A percentile compares a stretch with the other conserved stretches of the same genome.
These are phyloP conservation scores for Metellina segmentata DNA, from an alignment of 2,888 invertebrate genomes.

Conservation along the genomic window DNA sequence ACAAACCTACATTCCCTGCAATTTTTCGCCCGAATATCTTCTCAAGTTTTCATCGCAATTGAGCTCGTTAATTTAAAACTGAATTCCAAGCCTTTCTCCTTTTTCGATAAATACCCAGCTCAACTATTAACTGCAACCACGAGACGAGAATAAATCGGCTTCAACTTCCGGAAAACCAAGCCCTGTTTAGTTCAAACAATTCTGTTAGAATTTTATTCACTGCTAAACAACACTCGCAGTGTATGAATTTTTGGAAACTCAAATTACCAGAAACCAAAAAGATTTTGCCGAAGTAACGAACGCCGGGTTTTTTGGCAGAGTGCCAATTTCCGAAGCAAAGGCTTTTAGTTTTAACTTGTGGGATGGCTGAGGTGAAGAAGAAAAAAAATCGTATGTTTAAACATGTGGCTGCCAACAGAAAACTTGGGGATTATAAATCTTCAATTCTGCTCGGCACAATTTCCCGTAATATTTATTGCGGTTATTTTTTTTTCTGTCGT, in stretches of 20 bases:
- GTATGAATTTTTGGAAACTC: conserved; percentile 49
- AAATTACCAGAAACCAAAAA: conserved; percentile 48
- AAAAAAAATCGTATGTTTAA: conserved; percentile 36
- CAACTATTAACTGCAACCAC: background rate
- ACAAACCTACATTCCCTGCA: background rate
- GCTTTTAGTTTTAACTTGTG: conserved; percentile 39
- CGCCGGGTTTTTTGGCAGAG: conserved; percentile 14
- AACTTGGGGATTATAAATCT: conserved; percentile 29
- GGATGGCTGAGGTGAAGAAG: background rate
- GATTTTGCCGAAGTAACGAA: conserved; percentile 36
- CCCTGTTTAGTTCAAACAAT: background rate
- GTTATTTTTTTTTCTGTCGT: conserved; percentile 1
- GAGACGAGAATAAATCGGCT: background rate
- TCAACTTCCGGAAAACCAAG: background rate
- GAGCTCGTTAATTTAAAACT: background rate
- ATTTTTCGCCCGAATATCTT: background rate
- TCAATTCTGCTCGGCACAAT: conserved; percentile 10
- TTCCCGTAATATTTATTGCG: conserved; percentile 30
- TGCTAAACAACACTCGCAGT: conserved; percentile 5
- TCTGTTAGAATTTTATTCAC: conserved; percentile 36
- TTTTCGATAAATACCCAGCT: background rate
- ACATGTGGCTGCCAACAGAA: conserved; percentile 29
- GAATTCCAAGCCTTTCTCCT: background rate
- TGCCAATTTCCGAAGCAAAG: conserved; percentile 38
- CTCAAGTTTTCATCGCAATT: background rate